These are phyloP conservation scores for Galemys pyrenaicus DNA, from an alignment of 2,113 vertebrate genomes.

Conservation along the genomic window DNA sequence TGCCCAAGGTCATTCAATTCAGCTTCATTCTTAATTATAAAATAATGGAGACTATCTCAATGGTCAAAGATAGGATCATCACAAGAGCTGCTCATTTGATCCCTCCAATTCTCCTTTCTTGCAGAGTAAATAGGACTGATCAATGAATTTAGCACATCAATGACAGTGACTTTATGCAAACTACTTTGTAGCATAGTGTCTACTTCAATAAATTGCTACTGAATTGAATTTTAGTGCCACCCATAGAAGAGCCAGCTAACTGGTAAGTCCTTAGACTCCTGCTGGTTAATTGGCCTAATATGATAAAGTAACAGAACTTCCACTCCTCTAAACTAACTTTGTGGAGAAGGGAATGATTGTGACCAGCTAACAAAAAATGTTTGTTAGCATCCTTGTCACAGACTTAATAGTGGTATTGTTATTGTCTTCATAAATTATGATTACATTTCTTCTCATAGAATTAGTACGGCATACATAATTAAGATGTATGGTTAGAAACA, in stretches of 20 bases:
- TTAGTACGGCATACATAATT: not conserved
- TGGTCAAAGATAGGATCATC: too few species aligned
- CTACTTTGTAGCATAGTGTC: not conserved
- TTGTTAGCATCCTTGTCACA: not conserved
- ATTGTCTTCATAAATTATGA: slow-evolving; percentile 37
- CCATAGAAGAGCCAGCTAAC: not conserved
- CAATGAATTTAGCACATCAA: not conserved
- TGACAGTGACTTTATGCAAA: not conserved
- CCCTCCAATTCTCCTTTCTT: not conserved
- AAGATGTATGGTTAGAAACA: slow-evolving; percentile 39
- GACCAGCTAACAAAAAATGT: not conserved
- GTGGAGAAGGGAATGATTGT: not conserved
- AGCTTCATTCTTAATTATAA: too few species aligned
- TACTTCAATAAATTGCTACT: not conserved
- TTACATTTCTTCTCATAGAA: not conserved
- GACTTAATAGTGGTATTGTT: not conserved
- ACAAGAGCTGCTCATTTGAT: not conserved
- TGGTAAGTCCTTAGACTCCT: not conserved
- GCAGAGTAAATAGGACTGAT: not conserved
- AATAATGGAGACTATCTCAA: too few species aligned
- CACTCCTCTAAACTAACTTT: not conserved
- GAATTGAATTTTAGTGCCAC: not conserved
- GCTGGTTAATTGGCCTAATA: not conserved
- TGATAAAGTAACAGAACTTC: not conserved
- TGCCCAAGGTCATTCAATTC: too few species aligned